A percentile compares a stretch with the other conserved stretches of the same genome.
Evolutionary conservation across 2,888 invertebrate species (phyloP).

Genomic region (Anarsia innoxiella): DNA sequence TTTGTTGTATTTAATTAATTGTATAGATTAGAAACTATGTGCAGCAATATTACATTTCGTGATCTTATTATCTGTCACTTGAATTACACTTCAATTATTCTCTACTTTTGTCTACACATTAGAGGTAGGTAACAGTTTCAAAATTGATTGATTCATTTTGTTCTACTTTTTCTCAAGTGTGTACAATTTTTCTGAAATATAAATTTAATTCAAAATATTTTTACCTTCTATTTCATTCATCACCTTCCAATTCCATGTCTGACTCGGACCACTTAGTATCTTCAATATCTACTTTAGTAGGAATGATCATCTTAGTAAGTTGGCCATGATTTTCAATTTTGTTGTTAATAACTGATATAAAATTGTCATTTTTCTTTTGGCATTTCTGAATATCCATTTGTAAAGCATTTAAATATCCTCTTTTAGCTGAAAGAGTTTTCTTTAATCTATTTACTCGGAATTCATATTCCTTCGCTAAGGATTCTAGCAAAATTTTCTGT

Average conservation of each 20-base stretch:
- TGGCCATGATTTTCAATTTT: slow-evolving; percentile 46
- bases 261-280: slow-evolving; percentile 34
- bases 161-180: slow-evolving; percentile 70
- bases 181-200: slow-evolving; percentile 74
- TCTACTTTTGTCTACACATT: slow-evolving; percentile 62
- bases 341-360: slow-evolving; percentile 41
- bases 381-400: slow-evolving; percentile 63
- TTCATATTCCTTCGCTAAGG: slow-evolving; percentile 59
- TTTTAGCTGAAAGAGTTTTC: slow-evolving; percentile 51
- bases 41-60: slow-evolving; percentile 47
- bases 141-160: slow-evolving; percentile 52
- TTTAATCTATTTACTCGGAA: slow-evolving; percentile 46
- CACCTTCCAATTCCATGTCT: slow-evolving; percentile 38
- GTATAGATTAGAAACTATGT: slow-evolving; percentile 2
- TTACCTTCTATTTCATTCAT: slow-evolving; percentile 47
- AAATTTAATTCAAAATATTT: slow-evolving; percentile 65
- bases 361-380: slow-evolving; percentile 58
- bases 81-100: slow-evolving; percentile 39
- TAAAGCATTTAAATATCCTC: slow-evolving; percentile 57
- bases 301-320: slow-evolving; percentile 29
- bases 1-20: slow-evolving; percentile 11
- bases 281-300: slow-evolving; percentile 32
- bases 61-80: slow-evolving; percentile 34
- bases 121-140: slow-evolving; percentile 52
- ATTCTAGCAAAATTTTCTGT: slow-evolving; percentile 51